Evolutionary conservation across 2,797 vertebrate genomes (phyloP).

Genomic region (Pempheris klunzingeri): DNA sequence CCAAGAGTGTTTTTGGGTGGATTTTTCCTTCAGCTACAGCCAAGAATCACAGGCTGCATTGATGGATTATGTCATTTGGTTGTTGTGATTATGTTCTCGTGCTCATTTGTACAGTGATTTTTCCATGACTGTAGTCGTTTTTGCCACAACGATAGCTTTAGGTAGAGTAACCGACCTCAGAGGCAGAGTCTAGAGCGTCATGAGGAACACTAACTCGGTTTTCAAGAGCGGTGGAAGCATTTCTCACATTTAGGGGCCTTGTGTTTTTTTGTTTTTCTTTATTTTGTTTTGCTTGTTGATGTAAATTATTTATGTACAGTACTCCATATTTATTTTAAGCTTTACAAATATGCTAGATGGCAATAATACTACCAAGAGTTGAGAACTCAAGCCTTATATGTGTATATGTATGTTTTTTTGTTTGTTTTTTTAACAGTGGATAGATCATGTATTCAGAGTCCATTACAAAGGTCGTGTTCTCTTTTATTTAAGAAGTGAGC

Average conservation of each 20-base stretch:
- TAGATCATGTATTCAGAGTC: conserved; percentile 68
- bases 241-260: conserved; percentile 81
- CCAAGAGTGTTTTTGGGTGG: conserved; percentile 38
- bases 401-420: conserved; percentile 79
- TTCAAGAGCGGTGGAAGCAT: conserved; percentile 56
- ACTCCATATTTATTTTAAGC: conserved; percentile 89
- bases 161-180: conserved; percentile 58
- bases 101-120: conserved; percentile 60
- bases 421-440: conserved; percentile 71
- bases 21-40: conserved; percentile 33
- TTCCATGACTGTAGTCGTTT: conserved; percentile 40
- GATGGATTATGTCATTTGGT: conserved; percentile 4
- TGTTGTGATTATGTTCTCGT: conserved; percentile 41
- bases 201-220: conserved; percentile 71
- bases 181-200: conserved; percentile 55
- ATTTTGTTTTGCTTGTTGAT: conserved; percentile 67
- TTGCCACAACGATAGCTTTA: conserved; percentile 66
- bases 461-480: conserved; percentile 62
- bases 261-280: conserved; percentile 63
- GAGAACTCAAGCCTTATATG: conserved; percentile 88
- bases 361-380: conserved; percentile 89
- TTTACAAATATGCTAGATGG: conserved; percentile 87
- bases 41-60: conserved; percentile 20
- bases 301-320: conserved; percentile 89
- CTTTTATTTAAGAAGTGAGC: conserved; percentile 74